Percentiles rank a stretch among this genome's conserved stretches.
Evolutionary conservation across 30 jellyfish, hydroid and myxozoan genomes (phyloP).

Genomic region (Sanderia malayensis): DNA sequence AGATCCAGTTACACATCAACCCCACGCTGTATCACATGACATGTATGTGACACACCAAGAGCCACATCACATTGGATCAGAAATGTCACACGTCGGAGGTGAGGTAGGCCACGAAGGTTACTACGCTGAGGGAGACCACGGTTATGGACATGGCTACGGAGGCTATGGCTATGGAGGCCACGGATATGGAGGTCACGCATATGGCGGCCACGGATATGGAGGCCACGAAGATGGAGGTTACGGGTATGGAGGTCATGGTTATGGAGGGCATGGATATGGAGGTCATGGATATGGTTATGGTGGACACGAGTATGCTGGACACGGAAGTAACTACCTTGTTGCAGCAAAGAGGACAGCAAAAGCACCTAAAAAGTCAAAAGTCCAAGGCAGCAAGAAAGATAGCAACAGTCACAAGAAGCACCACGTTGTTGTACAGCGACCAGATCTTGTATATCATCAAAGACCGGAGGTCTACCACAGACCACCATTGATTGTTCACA

Average conservation of each 20-base stretch:
- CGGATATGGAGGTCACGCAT: background rate
- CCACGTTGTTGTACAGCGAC: conserved; percentile 68
- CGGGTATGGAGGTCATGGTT: conserved; percentile 18
- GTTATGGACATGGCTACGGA: background rate
- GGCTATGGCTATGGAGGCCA: conserved; percentile 14
- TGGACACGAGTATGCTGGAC: conserved; percentile 14
- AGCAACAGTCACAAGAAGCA: conserved; percentile 55
- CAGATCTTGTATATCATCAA: conserved; percentile 76
- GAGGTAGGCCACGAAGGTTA: conserved; percentile 46
- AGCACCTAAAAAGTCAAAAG: conserved; percentile 34
- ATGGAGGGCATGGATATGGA: conserved; percentile 15
- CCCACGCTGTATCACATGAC: conserved; percentile 79
- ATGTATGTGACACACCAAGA: conserved; percentile 76
- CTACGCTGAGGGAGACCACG: conserved; percentile 10
- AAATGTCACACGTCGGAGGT: conserved; percentile 58
- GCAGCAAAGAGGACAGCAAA: conserved; percentile 27
- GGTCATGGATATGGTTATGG: conserved; percentile 41
- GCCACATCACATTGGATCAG: conserved; percentile 76
- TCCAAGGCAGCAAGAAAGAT: conserved; percentile 18
- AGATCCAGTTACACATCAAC: conserved; percentile 75
- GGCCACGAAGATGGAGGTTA: conserved; percentile 4
- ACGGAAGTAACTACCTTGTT: conserved; percentile 17
- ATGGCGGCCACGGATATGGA: conserved; percentile 7
- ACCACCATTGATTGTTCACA: conserved; percentile 65
- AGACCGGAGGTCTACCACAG: conserved; percentile 79